Conservation (phyloP, 1,140 invertebrate species). For the Rhynchophorus ferrugineus region DNA sequence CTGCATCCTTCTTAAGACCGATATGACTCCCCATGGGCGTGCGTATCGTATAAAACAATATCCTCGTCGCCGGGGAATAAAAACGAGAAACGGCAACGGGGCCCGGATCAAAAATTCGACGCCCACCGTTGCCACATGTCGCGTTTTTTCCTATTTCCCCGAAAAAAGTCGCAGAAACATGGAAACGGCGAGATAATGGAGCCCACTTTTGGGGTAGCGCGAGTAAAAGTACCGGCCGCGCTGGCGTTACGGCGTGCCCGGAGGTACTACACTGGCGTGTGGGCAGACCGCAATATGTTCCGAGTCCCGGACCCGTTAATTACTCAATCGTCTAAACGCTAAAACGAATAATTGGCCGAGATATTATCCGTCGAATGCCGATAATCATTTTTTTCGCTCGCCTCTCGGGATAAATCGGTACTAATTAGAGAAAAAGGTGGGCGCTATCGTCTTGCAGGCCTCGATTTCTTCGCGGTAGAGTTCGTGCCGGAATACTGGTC, state of each 20-base stretch:
- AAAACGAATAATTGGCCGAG: constrained; percentile 9
- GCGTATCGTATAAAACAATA: too few relatives aligned
- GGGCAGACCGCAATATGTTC: background rate
- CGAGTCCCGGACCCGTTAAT: constrained; percentile 6
- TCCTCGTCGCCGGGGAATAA: too few relatives aligned
- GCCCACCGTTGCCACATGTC: too few relatives aligned
- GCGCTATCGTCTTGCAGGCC: background rate
- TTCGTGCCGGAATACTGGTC: too few relatives aligned
- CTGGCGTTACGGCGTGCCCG: too few relatives aligned
- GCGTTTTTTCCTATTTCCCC: too few relatives aligned
- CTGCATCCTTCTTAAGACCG: background rate
- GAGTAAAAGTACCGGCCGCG: background rate
- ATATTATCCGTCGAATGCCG: constrained; percentile 13
- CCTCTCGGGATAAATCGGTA: constrained; percentile 10
- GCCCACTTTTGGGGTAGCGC: too few relatives aligned
- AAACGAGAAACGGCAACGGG: too few relatives aligned
- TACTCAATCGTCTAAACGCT: constrained; percentile 7
- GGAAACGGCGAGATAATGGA: too few relatives aligned
- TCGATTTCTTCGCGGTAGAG: constrained; percentile 5
- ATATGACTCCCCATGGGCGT: too few relatives aligned
- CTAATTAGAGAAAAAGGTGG: constrained; percentile 6
- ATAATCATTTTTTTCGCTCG: constrained; percentile 2
- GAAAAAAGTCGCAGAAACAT: too few relatives aligned
- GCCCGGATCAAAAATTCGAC: too few relatives aligned
- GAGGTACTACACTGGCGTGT: constrained; percentile 6